These are phyloP conservation scores for Gymnocheta viridis DNA, from an alignment of 2,888 invertebrate genomes.

Conservation along the genomic window DNA sequence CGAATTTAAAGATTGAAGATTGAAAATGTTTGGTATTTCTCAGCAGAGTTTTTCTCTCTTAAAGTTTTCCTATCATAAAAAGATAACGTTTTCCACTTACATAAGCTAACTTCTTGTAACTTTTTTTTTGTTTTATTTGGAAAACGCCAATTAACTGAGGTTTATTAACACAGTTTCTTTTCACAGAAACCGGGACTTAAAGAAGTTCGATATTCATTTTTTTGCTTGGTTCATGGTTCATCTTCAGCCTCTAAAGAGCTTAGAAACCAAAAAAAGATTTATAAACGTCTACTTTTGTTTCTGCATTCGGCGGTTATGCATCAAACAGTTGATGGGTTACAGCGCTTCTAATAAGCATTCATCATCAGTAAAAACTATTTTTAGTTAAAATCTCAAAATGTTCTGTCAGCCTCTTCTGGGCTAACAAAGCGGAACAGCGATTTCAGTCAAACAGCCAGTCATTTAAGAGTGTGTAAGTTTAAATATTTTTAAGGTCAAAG, in stretches of 20 bases:
- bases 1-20: slow-evolving; percentile 19
- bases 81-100: slow-evolving; percentile 36
- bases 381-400: slow-evolving; percentile 27
- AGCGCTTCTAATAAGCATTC: slow-evolving; percentile 35
- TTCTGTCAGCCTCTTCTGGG: slow-evolving; percentile 7
- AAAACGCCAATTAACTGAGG: slow-evolving; percentile 32
- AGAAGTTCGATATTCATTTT: not conserved
- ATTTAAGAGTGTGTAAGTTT: slow-evolving; percentile 22
- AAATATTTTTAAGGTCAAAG: slow-evolving; percentile 57
- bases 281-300: slow-evolving; percentile 34
- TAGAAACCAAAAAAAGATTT: slow-evolving; percentile 28
- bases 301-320: slow-evolving; percentile 5
- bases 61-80: slow-evolving; percentile 26
- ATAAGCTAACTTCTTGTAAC: not conserved
- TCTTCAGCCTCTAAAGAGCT: slow-evolving; percentile 17
- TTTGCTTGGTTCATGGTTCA: not conserved
- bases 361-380: slow-evolving; percentile 26
- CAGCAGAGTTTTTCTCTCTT: not conserved
- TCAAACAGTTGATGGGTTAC: slow-evolving; percentile 15
- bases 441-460: not conserved
- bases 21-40: slow-evolving; percentile 33
- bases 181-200: not conserved
- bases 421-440: not conserved
- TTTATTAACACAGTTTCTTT: slow-evolving; percentile 54
- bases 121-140: not conserved